Evolutionary conservation across 2,797 vertebrate species (phyloP).

Genomic region (Trachops cirrhosus): DNA sequence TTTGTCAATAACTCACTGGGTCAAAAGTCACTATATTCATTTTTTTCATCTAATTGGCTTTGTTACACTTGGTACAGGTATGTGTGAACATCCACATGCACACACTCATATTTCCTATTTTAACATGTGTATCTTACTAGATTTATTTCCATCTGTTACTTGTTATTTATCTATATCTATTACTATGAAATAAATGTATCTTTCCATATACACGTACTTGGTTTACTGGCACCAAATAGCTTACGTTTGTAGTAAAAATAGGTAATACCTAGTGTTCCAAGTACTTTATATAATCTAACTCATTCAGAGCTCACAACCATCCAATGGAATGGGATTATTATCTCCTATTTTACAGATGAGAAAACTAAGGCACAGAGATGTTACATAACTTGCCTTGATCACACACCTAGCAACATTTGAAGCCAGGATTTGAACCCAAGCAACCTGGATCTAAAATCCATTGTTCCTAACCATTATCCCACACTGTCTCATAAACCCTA

Average conservation of each 20-base stretch:
- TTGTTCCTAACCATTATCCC: neutral
- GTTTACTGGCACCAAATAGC: conserved; percentile 16
- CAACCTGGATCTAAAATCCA: neutral
- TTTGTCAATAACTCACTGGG: conserved; percentile 2
- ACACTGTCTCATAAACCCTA: neutral
- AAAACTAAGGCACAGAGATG: neutral
- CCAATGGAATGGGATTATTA: neutral
- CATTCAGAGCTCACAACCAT: neutral
- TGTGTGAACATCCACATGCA: neutral
- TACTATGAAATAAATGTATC: neutral
- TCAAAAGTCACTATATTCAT: neutral
- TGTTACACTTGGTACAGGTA: neutral
- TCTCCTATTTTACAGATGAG: neutral
- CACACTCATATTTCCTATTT: neutral
- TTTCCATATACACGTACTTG: neutral
- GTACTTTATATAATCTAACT: neutral
- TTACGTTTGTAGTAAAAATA: conserved; percentile 7
- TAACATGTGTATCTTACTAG: neutral
- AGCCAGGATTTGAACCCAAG: neutral
- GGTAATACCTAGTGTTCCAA: neutral
- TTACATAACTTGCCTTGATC: neutral
- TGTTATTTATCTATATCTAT: neutral
- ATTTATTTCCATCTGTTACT: neutral
- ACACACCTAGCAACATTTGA: neutral
- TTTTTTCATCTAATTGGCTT: neutral